Base-by-base conservation (phyloP, 2,888 invertebrate genomes). In the Xestia c-nigrum region DNA sequence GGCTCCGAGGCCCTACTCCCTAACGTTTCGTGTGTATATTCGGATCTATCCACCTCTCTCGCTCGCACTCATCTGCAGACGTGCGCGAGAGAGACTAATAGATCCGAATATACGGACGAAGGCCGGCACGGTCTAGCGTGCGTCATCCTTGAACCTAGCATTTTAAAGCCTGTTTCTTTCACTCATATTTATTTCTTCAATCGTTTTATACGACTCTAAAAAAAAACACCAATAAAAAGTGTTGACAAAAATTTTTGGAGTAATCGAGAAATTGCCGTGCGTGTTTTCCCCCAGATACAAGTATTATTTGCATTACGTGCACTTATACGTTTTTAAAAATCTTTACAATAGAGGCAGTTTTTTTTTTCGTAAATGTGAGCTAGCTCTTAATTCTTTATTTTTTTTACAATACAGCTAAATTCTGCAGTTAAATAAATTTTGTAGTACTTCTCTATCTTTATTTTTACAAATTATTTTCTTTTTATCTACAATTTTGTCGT, bases 391-490 rank as follows among this genome's bases (percentile, higher is more conserved):
- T 31, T 31, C 0, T 59, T 31, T 59, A 31, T 31, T 16, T 71
- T 31, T 24, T 50, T n/a, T 52, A 5, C 52, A 16, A 14, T 12
- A 24, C 19, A 38, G 46, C 46, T 19, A 38, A 21, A 38, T 38
- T n/a, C 16, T 16, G 12, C 24, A 43, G 21, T 24, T 21, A 21
- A n/a, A 63, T 19, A 46, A 0, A n/a, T 16, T 5, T 7, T 3
- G 31, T 50, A 68, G 68, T 31, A 19, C 21, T 65, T 61, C 43
- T 78, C 2, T 63, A 31, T 65, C 0, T 52, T 43, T 1, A 7
- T 6, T 3, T n/a, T 7, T 24, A 31, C 6, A 3, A 16, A 6
- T 12, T 0, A 9, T 10, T 1, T 14, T 2, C 5, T 1, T 5
- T 19, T 24, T 19, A 38, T 38, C n/a, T 38, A 47, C 9, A 50